These are phyloP conservation scores for Pseudorectes ferrugineus DNA, from an alignment of 2,113 vertebrate genomes.

Conservation along the genomic window DNA sequence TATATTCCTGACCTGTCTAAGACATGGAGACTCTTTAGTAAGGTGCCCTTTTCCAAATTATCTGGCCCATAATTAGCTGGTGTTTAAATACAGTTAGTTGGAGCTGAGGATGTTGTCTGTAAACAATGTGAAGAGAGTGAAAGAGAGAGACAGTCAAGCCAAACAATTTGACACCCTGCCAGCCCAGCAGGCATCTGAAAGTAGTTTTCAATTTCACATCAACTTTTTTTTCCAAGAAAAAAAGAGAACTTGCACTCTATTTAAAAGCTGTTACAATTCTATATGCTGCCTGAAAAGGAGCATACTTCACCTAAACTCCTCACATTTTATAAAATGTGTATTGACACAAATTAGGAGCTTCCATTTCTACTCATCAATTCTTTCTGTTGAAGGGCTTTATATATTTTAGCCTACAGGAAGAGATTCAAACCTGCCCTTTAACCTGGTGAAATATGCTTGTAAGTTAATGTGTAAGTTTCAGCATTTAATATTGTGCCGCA, in stretches of 20 bases:
- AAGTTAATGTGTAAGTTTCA: background rate
- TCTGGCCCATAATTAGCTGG: background rate
- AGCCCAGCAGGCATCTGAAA: constrained; percentile 24
- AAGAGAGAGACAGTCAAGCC: background rate
- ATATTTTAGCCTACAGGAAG: background rate
- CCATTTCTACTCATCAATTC: background rate
- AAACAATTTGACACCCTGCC: background rate
- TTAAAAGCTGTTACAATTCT: background rate
- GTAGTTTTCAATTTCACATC: constrained; percentile 50
- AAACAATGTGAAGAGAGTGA: constrained; percentile 8
- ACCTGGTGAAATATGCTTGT: background rate
- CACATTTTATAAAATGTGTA: background rate
- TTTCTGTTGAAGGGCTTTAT: background rate
- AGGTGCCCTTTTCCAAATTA: background rate
- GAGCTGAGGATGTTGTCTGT: constrained; percentile 3
- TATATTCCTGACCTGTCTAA: background rate
- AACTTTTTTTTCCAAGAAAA: constrained; percentile 1
- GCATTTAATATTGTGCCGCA: background rate
- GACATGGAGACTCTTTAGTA: background rate
- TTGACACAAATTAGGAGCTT: background rate
- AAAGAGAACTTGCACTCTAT: constrained; percentile 10
- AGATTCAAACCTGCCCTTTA: background rate
- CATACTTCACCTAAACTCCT: background rate
- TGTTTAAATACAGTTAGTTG: background rate
- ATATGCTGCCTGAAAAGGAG: background rate